Conservation (phyloP, 2,113 vertebrate species). For the Mormoops blainvillei region DNA sequence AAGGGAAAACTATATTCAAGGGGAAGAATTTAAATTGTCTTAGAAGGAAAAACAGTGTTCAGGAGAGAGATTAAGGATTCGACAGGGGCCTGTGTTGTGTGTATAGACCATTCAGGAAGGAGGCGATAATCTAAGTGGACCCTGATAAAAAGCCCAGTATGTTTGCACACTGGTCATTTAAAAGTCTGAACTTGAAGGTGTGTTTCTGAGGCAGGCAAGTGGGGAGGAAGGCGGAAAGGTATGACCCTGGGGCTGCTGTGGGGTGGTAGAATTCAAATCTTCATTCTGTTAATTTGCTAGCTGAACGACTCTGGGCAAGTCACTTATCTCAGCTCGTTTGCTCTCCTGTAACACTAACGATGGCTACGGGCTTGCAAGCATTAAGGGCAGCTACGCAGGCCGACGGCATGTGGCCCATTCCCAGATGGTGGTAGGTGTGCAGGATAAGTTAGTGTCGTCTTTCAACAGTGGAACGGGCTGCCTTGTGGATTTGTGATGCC, state of each 20-base stretch:
- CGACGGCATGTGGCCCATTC: not conserved
- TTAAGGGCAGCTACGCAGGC: no score
- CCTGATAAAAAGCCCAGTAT: not conserved
- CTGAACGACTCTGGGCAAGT: not conserved
- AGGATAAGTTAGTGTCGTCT: not conserved
- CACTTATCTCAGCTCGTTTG: not conserved
- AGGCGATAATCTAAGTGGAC: not conserved
- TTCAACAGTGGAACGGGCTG: not conserved
- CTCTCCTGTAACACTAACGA: not conserved
- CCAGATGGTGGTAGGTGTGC: not conserved
- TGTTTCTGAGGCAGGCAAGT: not conserved
- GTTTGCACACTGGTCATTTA: not conserved
- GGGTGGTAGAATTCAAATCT: not conserved
- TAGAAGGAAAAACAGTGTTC: not conserved
- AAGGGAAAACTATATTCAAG: not conserved
- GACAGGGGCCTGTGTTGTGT: not conserved
- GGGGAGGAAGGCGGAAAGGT: not conserved
- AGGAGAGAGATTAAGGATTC: not conserved
- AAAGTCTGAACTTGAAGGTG: not conserved
- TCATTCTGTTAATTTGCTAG: not conserved
- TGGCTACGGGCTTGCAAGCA: no score
- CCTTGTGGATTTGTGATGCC: not conserved
- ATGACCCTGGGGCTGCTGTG: not conserved
- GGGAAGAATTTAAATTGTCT: not conserved
- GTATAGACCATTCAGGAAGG: not conserved